Conservation (phyloP, 2,797 vertebrate species). For the Poecilia velifera region DNA sequence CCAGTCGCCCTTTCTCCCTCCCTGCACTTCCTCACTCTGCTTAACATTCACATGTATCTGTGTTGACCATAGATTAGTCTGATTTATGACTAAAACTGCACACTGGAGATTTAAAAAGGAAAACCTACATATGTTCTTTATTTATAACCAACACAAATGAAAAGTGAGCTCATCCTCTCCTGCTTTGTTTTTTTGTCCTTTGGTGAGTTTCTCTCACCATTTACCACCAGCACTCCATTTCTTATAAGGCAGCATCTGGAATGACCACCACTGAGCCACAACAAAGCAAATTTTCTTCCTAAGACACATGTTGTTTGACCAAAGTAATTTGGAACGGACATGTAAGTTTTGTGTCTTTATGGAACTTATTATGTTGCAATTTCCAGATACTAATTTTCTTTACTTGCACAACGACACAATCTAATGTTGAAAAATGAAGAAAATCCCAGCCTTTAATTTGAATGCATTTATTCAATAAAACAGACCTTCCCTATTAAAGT, state of each 20-base stretch:
- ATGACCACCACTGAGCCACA: slow-evolving; percentile 61
- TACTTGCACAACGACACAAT: not conserved
- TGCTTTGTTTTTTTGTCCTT: slow-evolving; percentile 49
- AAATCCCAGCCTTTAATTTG: not conserved
- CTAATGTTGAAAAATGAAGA: not conserved
- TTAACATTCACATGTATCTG: slow-evolving; percentile 65
- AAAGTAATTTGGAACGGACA: not conserved
- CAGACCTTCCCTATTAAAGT: not conserved
- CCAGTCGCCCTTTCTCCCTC: slow-evolving; percentile 43
- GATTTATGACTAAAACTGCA: slow-evolving; percentile 75
- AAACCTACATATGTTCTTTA: slow-evolving; percentile 82
- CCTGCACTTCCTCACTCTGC: slow-evolving; percentile 50
- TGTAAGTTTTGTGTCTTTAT: not conserved
- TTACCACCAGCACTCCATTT: slow-evolving; percentile 44
- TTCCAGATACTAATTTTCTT: not conserved
- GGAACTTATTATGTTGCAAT: not conserved
- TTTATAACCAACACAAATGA: slow-evolving; percentile 82
- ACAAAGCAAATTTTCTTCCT: slow-evolving; percentile 4
- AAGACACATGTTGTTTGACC: slow-evolving; percentile 1
- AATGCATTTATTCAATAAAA: not conserved
- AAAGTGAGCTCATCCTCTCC: slow-evolving; percentile 83
- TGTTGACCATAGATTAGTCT: slow-evolving; percentile 54
- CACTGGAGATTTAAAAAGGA: slow-evolving; percentile 77
- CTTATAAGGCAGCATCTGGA: slow-evolving; percentile 73
- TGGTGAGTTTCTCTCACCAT: slow-evolving; percentile 57